Evolutionary conservation across 2,797 vertebrate species (phyloP).

Genomic region (Caiman crocodilus): DNA sequence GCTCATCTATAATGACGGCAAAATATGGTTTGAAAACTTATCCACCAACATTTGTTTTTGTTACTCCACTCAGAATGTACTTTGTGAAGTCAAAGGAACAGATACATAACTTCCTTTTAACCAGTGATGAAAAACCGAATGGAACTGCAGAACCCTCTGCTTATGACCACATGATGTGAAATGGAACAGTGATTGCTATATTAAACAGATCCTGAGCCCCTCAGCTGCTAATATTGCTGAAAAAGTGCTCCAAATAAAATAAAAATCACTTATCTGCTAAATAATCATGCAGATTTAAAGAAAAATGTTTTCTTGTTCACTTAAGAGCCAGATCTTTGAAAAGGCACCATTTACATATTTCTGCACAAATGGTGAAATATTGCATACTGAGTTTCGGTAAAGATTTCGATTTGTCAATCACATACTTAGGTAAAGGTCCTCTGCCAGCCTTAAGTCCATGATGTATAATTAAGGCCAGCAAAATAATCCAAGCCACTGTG

Average conservation of each 20-base stretch:
- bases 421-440: conserved; percentile 77
- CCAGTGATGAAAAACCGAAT: conserved; percentile 60
- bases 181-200: conserved; percentile 69
- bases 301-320: conserved; percentile 66
- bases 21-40: conserved; percentile 60
- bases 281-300: conserved; percentile 76
- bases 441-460: conserved; percentile 56
- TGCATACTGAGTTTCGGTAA: conserved; percentile 83
- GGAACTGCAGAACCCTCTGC: conserved; percentile 65
- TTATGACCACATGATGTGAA: conserved; percentile 58
- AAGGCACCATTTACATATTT: conserved; percentile 84
- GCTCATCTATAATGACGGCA: conserved; percentile 67
- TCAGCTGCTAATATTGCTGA: conserved; percentile 81
- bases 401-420: conserved; percentile 83
- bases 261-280: conserved; percentile 75
- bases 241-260: conserved; percentile 81
- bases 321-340: conserved; percentile 75
- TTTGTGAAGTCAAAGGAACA: conserved; percentile 60
- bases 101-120: conserved; percentile 67
- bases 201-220: conserved; percentile 78
- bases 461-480: conserved; percentile 66
- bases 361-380: conserved; percentile 77
- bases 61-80: conserved; percentile 50
- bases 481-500: conserved; percentile 45
- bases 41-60: conserved; percentile 51